Percentiles rank a stretch among this genome's conserved stretches.
Evolutionary conservation across 2,113 vertebrate species (phyloP).

Genomic region (Rhinoptilus africanus): DNA sequence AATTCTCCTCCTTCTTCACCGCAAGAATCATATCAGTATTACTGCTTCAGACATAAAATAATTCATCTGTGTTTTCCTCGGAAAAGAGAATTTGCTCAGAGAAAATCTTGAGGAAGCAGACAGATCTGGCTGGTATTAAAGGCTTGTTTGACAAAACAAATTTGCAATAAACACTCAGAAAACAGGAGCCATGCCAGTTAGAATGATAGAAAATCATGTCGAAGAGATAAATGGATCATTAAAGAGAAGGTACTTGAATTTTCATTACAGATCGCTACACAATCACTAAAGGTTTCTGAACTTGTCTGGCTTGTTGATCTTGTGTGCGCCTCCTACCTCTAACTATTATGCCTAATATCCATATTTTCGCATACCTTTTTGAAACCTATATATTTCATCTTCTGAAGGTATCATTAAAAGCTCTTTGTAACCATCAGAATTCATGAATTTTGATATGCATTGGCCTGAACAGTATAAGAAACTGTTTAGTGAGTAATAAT

Average conservation of each 20-base stretch:
- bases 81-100: not conserved
- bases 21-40: not conserved
- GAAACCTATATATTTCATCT: conserved; percentile 53
- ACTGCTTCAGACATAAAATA: not conserved
- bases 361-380: conserved; percentile 52
- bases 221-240: conserved; percentile 59
- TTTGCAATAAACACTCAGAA: conserved; percentile 47
- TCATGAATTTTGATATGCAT: conserved; percentile 64
- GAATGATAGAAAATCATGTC: conserved; percentile 62
- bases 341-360: conserved; percentile 48
- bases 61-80: conserved; percentile 5
- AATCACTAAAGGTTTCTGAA: conserved; percentile 61
- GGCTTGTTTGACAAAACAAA: conserved; percentile 67
- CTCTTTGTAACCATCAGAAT: conserved; percentile 48
- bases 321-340: conserved; percentile 26
- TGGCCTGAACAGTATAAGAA: not conserved
- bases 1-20: not conserved
- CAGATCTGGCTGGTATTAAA: conserved; percentile 39
- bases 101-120: conserved; percentile 17
- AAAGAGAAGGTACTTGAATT: conserved; percentile 59
- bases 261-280: conserved; percentile 54
- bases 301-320: conserved; percentile 62
- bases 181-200: conserved; percentile 42
- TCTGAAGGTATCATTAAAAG: conserved; percentile 50
- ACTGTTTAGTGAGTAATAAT: conserved; percentile 51